These are phyloP conservation scores for Epicampocera succincta DNA, from an alignment of 2,888 invertebrate genomes.

Conservation along the genomic window DNA sequence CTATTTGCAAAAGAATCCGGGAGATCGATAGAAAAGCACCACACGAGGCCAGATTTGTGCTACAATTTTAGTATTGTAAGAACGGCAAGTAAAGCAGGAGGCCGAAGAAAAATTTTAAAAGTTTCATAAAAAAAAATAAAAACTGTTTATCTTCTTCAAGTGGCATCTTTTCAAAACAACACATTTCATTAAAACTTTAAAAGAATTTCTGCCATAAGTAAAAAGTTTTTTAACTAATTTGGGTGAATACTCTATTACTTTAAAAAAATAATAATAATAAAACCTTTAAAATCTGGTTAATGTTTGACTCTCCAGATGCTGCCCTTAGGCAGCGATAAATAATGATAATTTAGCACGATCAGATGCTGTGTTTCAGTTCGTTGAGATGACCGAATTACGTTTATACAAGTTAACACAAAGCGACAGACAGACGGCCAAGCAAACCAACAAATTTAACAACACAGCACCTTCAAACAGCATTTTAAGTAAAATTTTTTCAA, in stretches of 20 bases:
- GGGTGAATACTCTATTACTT: neutral
- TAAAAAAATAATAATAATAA: conserved; percentile 3
- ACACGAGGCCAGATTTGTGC: neutral
- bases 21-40: neutral
- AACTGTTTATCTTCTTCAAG: too few species aligned
- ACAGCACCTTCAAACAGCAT: conserved; percentile 38
- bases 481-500: conserved; percentile 19
- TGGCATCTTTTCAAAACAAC: too few species aligned
- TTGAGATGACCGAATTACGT: conserved; percentile 63
- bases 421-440: conserved; percentile 11
- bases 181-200: too few species aligned
- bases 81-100: neutral
- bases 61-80: neutral
- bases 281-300: conserved; percentile 13
- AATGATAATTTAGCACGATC: conserved; percentile 67
- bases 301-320: conserved; percentile 45
- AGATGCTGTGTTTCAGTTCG: conserved; percentile 18
- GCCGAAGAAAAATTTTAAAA: too few species aligned
- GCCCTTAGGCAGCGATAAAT: conserved; percentile 66
- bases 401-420: conserved; percentile 46
- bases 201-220: too few species aligned
- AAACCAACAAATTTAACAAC: conserved; percentile 28
- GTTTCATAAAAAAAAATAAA: too few species aligned
- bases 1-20: conserved; percentile 47
- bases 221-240: neutral